Base-by-base conservation (phyloP, 1,140 invertebrate species). In the Philotrypesis tridentata region DNA sequence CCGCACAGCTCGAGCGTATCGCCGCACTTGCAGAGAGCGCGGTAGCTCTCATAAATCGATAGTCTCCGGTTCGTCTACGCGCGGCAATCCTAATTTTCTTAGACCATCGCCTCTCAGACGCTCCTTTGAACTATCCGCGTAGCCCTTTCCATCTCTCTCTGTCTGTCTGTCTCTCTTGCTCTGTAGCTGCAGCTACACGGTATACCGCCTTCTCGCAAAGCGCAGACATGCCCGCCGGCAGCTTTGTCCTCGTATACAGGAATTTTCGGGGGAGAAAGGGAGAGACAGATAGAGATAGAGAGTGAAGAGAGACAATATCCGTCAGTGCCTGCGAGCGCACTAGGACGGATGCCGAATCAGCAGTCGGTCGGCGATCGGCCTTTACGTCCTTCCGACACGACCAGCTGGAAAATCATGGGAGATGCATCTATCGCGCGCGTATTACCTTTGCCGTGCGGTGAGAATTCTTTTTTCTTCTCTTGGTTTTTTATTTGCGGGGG, bases 271-370 rank as follows among this genome's bases (percentile, higher is more conserved):
- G 33, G 33, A 21, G 8, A 27, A n/a, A n/a, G n/a, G n/a, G n/a
- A n/a, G n/a, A n/a, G n/a, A n/a, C n/a, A n/a, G n/a, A n/a, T n/a
- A n/a, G n/a, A n/a, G n/a, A n/a, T n/a, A n/a, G n/a, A n/a, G n/a
- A n/a, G n/a, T n/a, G n/a, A n/a, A n/a, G 61, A 31, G 43, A 31
- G 43, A 74, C 72, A 74, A 74, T 74, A 74, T 74, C 72, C 48
- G 72, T 14, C 31, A 14, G 40, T 43, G 40, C 1, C n/a, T 43
- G 40, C 12, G 12, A 1, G 7, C 12, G 40, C 40, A 43, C 40
- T 43, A 25, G 43, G 43, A 12, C 48, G 43, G 43, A 12, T 74
- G 72, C 72, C 72, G 72, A 74, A 74, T 74, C 72, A 61, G 72
- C 72, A n/a, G 21, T 33, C 8, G 17, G 48, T 3, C 6, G 48